These are phyloP conservation scores for Heterochromis multidens DNA, from an alignment of 2,113 vertebrate genomes.

Conservation along the genomic window DNA sequence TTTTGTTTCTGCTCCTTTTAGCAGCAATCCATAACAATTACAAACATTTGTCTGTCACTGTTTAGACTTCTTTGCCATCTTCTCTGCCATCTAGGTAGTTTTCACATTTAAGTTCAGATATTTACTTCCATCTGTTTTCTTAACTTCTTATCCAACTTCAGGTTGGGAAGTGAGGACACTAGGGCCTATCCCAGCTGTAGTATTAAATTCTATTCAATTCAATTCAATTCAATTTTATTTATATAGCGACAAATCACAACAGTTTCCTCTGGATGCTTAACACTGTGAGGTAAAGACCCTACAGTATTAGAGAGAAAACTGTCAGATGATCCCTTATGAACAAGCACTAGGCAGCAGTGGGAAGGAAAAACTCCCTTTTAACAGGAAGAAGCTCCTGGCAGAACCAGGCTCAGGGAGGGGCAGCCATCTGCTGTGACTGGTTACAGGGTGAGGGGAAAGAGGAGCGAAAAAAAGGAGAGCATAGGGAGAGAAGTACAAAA, in stretches of 20 bases:
- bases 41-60: not conserved
- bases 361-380: not conserved
- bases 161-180: not conserved
- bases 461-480: no score
- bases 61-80: not conserved
- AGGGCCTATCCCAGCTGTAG: not conserved
- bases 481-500: no score
- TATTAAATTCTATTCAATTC: not conserved
- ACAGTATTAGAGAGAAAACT: not conserved
- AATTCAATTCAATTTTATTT: not conserved
- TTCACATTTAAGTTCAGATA: not conserved
- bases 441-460: no score
- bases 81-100: not conserved
- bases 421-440: no score
- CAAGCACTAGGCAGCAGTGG: not conserved
- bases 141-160: no score
- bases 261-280: no score
- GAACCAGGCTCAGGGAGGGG: no score
- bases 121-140: not conserved
- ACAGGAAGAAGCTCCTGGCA: not conserved
- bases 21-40: not conserved
- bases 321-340: not conserved
- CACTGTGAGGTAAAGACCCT: not conserved
- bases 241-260: not conserved
- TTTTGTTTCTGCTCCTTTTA: not conserved